Evolutionary conservation across 2,797 vertebrate species (phyloP), one percentile per base, ranked within the genome.

Genomic region (Chrysocyon brachyurus): DNA sequence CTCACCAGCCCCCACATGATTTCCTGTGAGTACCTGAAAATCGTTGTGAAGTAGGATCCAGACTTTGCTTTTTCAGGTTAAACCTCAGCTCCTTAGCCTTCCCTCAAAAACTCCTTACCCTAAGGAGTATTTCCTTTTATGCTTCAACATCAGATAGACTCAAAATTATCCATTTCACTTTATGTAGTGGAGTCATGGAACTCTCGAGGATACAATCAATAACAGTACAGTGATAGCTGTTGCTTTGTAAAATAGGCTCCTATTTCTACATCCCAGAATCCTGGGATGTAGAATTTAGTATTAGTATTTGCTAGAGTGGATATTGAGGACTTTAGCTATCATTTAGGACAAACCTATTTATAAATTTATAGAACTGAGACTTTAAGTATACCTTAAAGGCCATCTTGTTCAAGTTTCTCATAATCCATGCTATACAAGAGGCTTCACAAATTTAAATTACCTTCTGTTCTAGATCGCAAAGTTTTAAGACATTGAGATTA

Each of bases 131-230:
- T 95, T 96, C 31, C 26, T 90, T 57, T 77, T 54, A 83, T 15
- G 0, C 9, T 66, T 89, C 57, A 66, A 83, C 24, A 68, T 72
- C 90, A 97, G 57, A 77, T 77, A 84, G 52, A 63, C 36, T 96
- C 64, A 64, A 61, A 96, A 82, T 81, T 54, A 79, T 56, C 46
- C 72, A 36, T 72, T 95, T 87, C 54, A n/a, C 66, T 97, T 93
- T 81, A 72, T 36, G 31, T 61, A 56, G 40, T 11, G 10, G 10
- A 86, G 68, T 81, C 59, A 52, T 16, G 3, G 40, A 75, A 94
- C 73, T 70, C 82, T 81, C 70, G 70, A 83, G 59, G 49, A 88
- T 61, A n/a, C 7, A 91, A 75, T 40, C 94, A 73, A 36, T 40
- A 75, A 22, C 24, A 77, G 17, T 59, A 24, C 3, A 91, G 59